Evolutionary conservation across 2,797 vertebrate genomes (phyloP).

Genomic region (Falco columbarius): DNA sequence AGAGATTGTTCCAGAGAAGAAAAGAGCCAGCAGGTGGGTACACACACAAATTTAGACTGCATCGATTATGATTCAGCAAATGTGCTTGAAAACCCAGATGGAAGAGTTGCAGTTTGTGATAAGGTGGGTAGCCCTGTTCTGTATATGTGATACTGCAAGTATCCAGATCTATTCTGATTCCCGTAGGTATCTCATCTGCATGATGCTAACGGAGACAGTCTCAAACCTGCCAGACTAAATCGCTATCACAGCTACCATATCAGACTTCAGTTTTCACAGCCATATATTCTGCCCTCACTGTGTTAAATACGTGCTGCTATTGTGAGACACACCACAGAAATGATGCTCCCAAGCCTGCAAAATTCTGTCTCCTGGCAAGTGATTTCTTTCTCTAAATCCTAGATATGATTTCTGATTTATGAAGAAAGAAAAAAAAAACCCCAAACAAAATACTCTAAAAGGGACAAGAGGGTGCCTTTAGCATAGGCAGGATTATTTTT

Average conservation of each 20-base stretch:
- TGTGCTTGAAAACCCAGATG: rapidly evolving
- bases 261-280: background rate
- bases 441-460: background rate
- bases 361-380: background rate
- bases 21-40: background rate
- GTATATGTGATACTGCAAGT: background rate
- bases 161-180: background rate
- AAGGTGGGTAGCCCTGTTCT: background rate
- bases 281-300: background rate
- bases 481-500: background rate
- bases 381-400: background rate
- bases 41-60: background rate
- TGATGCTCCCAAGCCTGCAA: background rate
- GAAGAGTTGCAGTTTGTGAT: background rate
- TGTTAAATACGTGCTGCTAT: background rate
- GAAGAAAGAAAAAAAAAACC: background rate
- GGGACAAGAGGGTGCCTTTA: background rate
- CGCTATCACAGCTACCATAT: background rate
- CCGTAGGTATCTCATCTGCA: background rate
- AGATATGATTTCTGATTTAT: background rate
- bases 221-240: background rate
- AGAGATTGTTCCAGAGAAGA: background rate
- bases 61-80: background rate
- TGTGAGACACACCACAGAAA: background rate
- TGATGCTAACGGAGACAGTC: background rate